Percentiles rank a stretch among this genome's conserved stretches.
These are phyloP conservation scores for Littorina saxatilis DNA, from an alignment of 1,140 invertebrate genomes.

Conservation along the genomic window DNA sequence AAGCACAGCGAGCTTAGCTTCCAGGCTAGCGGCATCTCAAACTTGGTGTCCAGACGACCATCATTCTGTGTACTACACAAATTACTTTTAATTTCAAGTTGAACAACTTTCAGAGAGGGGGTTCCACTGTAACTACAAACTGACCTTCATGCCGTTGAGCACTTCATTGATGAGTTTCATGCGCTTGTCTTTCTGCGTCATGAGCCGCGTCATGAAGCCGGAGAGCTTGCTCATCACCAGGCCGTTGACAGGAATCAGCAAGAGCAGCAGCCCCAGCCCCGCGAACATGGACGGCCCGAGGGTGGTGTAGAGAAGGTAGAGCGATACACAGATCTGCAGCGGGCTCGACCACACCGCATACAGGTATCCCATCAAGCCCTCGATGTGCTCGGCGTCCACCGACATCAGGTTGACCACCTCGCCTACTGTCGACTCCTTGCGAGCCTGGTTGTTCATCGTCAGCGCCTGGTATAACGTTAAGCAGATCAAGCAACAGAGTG, in stretches of 20 bases:
- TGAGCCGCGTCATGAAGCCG: slow-evolving; percentile 76
- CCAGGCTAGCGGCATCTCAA: too few species aligned
- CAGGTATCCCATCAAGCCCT: slow-evolving; percentile 81
- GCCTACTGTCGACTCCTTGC: slow-evolving; percentile 76
- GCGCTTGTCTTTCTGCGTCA: slow-evolving; percentile 79
- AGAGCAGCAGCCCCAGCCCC: slow-evolving; percentile 72
- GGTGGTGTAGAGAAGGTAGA: slow-evolving; percentile 92
- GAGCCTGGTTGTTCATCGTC: slow-evolving; percentile 57
- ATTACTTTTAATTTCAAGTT: too few species aligned
- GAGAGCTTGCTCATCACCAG: slow-evolving; percentile 87
- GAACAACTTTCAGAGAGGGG: too few species aligned
- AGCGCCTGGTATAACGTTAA: slow-evolving; percentile 59
- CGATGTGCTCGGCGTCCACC: slow-evolving; percentile 76
- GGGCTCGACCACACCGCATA: slow-evolving; percentile 98
- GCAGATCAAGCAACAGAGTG: too few species aligned
- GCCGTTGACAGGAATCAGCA: slow-evolving; percentile 84
- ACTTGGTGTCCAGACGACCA: too few species aligned
- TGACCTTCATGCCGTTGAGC: slow-evolving; percentile 73
- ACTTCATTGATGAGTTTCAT: slow-evolving; percentile 74
- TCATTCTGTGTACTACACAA: too few species aligned
- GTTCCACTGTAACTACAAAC: too few species aligned
- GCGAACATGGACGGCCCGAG: slow-evolving; percentile 75
- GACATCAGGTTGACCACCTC: slow-evolving; percentile 80
- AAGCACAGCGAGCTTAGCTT: too few species aligned
- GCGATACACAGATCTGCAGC: slow-evolving; percentile 88